These are phyloP conservation scores for Perccottus glenii DNA, from an alignment of 2,113 vertebrate genomes.

Conservation along the genomic window DNA sequence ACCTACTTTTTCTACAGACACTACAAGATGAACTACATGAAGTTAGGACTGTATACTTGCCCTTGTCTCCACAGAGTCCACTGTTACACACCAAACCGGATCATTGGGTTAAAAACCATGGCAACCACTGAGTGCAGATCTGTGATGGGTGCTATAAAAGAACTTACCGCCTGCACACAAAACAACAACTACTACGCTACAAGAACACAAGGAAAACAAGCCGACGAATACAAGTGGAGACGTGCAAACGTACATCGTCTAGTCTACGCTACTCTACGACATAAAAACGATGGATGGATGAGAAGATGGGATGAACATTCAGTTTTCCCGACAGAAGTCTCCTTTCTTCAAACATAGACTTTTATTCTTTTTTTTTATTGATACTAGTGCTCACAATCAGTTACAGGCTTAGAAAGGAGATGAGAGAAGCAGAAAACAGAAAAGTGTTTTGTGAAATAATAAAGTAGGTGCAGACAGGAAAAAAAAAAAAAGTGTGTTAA, in stretches of 20 bases:
- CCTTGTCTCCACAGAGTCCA: conserved; percentile 70
- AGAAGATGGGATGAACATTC: neutral
- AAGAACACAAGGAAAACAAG: conserved; percentile 2
- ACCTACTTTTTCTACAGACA: conserved; percentile 40
- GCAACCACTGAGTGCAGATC: conserved; percentile 63
- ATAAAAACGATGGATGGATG: conserved; percentile 28
- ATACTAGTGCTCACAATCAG: conserved; percentile 86
- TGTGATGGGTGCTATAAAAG: conserved; percentile 56
- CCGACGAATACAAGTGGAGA: neutral
- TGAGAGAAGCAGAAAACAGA: conserved; percentile 62
- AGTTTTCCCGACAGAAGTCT: conserved; percentile 74
- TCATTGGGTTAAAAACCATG: conserved; percentile 58
- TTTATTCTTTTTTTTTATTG: conserved; percentile 88
- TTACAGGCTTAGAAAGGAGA: conserved; percentile 82
- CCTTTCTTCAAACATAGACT: conserved; percentile 78
- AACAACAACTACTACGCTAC: neutral
- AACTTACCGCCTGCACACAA: conserved; percentile 43
- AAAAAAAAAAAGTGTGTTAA: conserved; percentile 17
- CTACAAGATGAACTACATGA: conserved; percentile 51
- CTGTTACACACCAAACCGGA: conserved; percentile 62
- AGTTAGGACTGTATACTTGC: conserved; percentile 71
- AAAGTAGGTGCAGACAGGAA: conserved; percentile 71
- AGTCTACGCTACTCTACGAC: conserved; percentile 53
- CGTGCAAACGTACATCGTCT: conserved; percentile 23
- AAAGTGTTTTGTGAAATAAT: conserved; percentile 48